These are phyloP conservation scores for Anthophora plumipes DNA, from an alignment of 2,888 invertebrate genomes.

Conservation along the genomic window DNA sequence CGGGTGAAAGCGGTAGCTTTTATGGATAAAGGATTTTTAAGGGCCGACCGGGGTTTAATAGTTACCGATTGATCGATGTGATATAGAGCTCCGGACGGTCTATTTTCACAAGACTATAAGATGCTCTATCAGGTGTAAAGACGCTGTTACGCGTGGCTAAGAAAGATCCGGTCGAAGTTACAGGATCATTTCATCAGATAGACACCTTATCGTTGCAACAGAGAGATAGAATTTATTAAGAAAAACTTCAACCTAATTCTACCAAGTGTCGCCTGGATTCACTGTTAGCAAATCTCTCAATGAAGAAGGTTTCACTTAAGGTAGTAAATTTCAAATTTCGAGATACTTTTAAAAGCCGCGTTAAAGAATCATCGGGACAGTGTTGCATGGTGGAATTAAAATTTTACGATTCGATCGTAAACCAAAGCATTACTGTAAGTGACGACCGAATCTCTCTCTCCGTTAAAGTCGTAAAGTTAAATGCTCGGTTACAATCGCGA, in stretches of 20 bases:
- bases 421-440: too few species aligned
- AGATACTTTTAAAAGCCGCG: conserved; percentile 8
- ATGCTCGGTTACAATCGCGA: too few species aligned
- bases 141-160: background rate
- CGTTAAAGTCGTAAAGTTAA: background rate
- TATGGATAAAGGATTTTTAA: conserved; percentile 51
- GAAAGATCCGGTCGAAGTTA: background rate
- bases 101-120: conserved; percentile 16
- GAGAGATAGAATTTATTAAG: conserved; percentile 25
- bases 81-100: conserved; percentile 2
- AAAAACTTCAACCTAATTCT: background rate
- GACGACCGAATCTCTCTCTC: too few species aligned
- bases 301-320: background rate
- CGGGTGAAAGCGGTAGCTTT: conserved; percentile 37
- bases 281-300: conserved; percentile 17
- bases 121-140: background rate
- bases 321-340: conserved; percentile 29
- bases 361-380: conserved; percentile 36
- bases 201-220: background rate
- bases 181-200: conserved; percentile 12
- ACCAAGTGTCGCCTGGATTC: conserved; percentile 6
- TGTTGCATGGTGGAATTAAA: conserved; percentile 18
- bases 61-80: conserved; percentile 43
- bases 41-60: conserved; percentile 38
- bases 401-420: conserved; percentile 24